Evolutionary conservation across 1,140 invertebrate genomes (phyloP), one percentile per base, ranked within the genome.

Genomic region (Ceratosolen solmsi): DNA sequence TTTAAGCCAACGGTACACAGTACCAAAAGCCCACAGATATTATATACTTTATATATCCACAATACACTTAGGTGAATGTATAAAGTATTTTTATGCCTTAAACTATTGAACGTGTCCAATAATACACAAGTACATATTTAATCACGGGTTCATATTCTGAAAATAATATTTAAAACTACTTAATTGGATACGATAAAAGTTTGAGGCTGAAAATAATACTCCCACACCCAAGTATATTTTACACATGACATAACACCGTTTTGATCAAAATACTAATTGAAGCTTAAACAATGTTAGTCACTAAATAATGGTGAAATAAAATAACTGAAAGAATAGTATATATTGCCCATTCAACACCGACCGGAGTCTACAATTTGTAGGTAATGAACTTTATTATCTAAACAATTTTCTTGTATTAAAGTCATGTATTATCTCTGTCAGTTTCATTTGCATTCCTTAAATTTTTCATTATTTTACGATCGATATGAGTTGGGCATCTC

Each of bases 221-320:
- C 88, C 90, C 89, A 90, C 88, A 92, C 90, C 91, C 91, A 91
- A 90, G 89, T 90, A 91, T 92, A 91, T 91, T 89, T 91, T 91
- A 91, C 90, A 92, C 91, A 91, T 91, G 90, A 92, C 91, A 91
- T 92, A 54, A 91, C 88, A 92, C 89, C 90, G 89, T 91, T 91
- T 91, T 91, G 87, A 91, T 91, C 87, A 88, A 91, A 87, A 88
- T 91, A 92, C 90, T 92, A 91, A 91, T 91, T 89, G 88, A 91
- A 92, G 91, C 91, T 92, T 89, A 91, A 92, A 92, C 90, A 91
- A 91, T 91, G 91, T 92, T 92, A 92, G 90, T 92, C 89, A 92
- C 90, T 91, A 92, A 87, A 89, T 92, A 91, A 91, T 91, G 89
- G 89, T 92, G 90, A 90, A 90, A 90, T 89, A 83, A 91, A 90